phyloP scores from a whole-genome alignment of 2,113 vertebrate species.

The Pardalotus punctatus region DNA sequence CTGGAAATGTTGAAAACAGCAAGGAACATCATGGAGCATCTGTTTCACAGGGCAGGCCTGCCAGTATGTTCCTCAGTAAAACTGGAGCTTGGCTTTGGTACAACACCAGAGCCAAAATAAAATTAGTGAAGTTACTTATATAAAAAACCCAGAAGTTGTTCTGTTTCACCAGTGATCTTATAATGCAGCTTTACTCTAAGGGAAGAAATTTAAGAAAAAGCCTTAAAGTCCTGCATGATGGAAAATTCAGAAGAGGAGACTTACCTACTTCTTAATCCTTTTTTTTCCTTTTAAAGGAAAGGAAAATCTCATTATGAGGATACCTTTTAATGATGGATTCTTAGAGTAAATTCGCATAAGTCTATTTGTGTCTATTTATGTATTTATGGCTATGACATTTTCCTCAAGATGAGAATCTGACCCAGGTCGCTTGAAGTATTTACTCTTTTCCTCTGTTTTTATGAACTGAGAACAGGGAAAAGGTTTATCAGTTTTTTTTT shows the following conservation, averaged over 20 bases:
- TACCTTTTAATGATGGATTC: neutral
- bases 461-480: neutral
- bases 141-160: neutral
- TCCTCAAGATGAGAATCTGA: neutral
- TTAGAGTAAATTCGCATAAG: neutral
- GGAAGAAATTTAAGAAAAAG: neutral
- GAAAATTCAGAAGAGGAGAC: neutral
- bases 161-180: neutral
- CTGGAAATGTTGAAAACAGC: neutral
- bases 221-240: neutral
- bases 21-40: neutral
- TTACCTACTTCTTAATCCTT: neutral
- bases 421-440: neutral
- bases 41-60: neutral
- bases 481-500: neutral
- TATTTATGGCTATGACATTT: neutral
- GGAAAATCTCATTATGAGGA: neutral
- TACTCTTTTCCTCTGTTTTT: neutral
- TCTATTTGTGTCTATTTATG: neutral
- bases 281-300: neutral
- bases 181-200: neutral
- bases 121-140: neutral
- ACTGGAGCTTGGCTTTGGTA: neutral
- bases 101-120: neutral
- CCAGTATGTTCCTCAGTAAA: neutral